Base-by-base conservation (phyloP, 2,888 invertebrate genomes). In the Notodonta dromedarius region DNA sequence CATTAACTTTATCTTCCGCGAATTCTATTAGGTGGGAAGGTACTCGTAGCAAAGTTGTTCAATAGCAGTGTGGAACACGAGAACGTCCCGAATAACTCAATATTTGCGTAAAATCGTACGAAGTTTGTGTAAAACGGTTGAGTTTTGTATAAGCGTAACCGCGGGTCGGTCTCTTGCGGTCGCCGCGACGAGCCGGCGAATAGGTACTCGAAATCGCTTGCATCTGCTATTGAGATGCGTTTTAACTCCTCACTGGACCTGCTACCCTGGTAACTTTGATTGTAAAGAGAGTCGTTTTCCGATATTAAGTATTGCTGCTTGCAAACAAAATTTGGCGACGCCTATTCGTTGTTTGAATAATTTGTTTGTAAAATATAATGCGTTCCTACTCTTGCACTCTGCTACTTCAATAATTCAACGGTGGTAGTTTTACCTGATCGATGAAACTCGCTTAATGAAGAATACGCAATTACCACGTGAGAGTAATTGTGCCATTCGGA, bases 121-220 rank as follows among this genome's bases (percentile, higher is more conserved):
- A 53, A 60, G 40, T 71, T 67, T 65, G 61, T 39, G 44, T 60
- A 67, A 24, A 69, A 63, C 66, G 67, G 62, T 64, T 72, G 58
- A 70, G 68, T 71, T 74, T 74, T 64, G 66, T 65, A 69, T 69
- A 63, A 24, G 24, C 66, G 59, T 6, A 51, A 53, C 53, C 48
- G 32, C 0, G 5, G n/a, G n/a, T 4, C 14, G 54, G n/a, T 5
- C n/a, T 14, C 32, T 13, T 39, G 54, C 39, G 46, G 46, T 32
- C 32, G 7, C 32, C 12, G 39, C 50, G 5, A 16, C 16, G 14
- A 50, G 8, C 16, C 16, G 24, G 24, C 24, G 24, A 24, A 24
- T 24, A 24, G 24, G 24, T 24, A 24, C 24, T 24, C 24, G 24
- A 24, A 2, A 1, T 24, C 2, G 4, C n/a, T 46, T 46, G 52